Conservation (phyloP, 2,113 vertebrate species). For the Dendrocopos noguchii region DNA sequence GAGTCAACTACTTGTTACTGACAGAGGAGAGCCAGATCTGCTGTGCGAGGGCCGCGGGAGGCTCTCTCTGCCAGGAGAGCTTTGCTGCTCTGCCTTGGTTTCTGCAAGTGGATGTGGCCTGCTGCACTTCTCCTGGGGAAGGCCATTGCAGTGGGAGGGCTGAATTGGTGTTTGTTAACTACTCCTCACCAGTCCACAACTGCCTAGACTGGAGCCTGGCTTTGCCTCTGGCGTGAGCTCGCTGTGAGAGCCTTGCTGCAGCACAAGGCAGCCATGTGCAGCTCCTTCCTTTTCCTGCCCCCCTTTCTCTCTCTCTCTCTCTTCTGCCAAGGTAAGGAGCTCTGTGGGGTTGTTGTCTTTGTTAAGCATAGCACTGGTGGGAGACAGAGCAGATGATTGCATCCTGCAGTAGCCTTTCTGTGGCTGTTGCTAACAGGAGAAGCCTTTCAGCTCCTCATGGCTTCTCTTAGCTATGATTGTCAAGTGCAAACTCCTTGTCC, state of each 20-base stretch:
- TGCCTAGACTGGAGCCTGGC: neutral
- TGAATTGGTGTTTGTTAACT: slow-evolving; percentile 11
- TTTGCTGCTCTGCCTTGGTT: slow-evolving; percentile 8
- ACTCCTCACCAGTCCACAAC: neutral
- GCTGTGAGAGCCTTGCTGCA: neutral
- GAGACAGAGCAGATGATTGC: neutral
- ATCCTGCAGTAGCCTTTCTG: neutral
- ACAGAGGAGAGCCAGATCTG: neutral
- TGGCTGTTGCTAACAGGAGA: neutral
- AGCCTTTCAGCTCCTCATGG: neutral
- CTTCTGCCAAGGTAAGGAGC: neutral
- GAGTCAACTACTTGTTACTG: neutral
- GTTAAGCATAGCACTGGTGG: neutral
- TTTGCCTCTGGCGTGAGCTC: neutral
- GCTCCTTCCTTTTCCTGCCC: neutral
- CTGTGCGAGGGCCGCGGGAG: slow-evolving; percentile 7
- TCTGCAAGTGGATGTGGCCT: neutral
- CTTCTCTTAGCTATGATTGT: neutral
- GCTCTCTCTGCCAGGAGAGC: slow-evolving; percentile 22
- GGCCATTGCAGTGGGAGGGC: neutral
- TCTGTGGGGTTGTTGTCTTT: neutral
- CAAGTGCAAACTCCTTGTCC: neutral
- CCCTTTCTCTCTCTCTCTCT: neutral
- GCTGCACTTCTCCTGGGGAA: neutral
- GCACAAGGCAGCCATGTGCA: neutral